These are phyloP conservation scores for Pammene aurita DNA, from an alignment of 2,888 invertebrate genomes.

Conservation along the genomic window DNA sequence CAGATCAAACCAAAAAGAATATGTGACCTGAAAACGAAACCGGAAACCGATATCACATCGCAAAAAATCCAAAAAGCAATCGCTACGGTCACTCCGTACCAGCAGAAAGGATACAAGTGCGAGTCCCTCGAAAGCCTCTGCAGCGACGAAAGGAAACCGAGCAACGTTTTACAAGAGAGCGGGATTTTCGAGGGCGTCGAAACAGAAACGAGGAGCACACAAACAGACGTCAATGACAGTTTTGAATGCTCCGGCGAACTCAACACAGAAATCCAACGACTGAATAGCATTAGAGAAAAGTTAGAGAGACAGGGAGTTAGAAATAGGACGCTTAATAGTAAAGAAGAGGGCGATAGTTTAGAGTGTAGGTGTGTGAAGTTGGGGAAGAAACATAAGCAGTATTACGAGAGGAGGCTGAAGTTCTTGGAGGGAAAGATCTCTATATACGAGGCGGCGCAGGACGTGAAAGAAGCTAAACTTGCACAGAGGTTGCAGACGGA, in stretches of 20 bases:
- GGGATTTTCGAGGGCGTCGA: slow-evolving; percentile 87
- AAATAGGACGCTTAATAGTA: slow-evolving; percentile 74
- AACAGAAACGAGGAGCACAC: slow-evolving; percentile 76
- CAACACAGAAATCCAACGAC: slow-evolving; percentile 85
- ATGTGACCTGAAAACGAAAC: slow-evolving; percentile 72
- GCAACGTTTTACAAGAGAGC: slow-evolving; percentile 86
- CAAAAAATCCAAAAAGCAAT: slow-evolving; percentile 82
- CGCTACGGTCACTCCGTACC: slow-evolving; percentile 86
- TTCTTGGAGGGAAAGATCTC: slow-evolving; percentile 86
- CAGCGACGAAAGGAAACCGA: slow-evolving; percentile 78
- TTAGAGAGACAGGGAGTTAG: slow-evolving; percentile 84
- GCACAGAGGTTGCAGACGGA: slow-evolving; percentile 86
- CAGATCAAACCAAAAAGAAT: slow-evolving; percentile 76
- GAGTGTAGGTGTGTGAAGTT: slow-evolving; percentile 80
- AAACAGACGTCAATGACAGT: slow-evolving; percentile 83
- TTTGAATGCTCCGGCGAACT: slow-evolving; percentile 81
- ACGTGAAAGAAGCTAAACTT: slow-evolving; percentile 84
- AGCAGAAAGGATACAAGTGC: slow-evolving; percentile 76
- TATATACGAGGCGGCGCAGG: slow-evolving; percentile 86
- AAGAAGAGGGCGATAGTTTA: slow-evolving; percentile 72
- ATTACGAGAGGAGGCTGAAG: slow-evolving; percentile 86
- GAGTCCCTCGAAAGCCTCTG: slow-evolving; percentile 77
- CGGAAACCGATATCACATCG: slow-evolving; percentile 69
- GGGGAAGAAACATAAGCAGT: slow-evolving; percentile 84
- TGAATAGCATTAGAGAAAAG: slow-evolving; percentile 85